Evolutionary conservation across 2,113 vertebrate species (phyloP), one percentile per base, ranked within the genome.

Genomic region (Psephotus haematonotus): DNA sequence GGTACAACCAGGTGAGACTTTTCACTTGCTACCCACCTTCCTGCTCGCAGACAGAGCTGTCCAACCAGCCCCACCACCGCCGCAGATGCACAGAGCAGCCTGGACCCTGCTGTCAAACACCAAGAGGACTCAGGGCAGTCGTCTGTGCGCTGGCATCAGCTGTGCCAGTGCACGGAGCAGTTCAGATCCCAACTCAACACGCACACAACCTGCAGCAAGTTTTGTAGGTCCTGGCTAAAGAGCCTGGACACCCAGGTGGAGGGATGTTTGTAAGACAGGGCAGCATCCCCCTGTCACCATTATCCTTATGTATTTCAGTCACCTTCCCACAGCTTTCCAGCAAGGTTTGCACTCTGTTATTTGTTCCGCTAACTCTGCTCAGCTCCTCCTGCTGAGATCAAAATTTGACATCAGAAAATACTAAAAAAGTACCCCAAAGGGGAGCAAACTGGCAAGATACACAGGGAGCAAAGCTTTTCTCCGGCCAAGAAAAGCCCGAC

Each of bases 111-210:
- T 39, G 11, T 16, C 0, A 0, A 50, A 35, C 50, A 62, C 13
- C 0, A 1, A 44, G 13, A 27, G 28, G 23, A 8, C 25, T 63
- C 4, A 0, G 52, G 77, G 17, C 46, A 47, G 25, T 2, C 10
- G 57, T 17, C 53, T 16, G 37, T 4, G 57, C 31, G 3, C 22
- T 41, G 52, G 27, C 64, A 59, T 2, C 19, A 60, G n/a, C 35
- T 37, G n/a, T 7, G 52, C 35, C 60, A 35, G 3, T 0, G 1
- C 50, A 43, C 0, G 0, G 67, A 29, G 2, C 55, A 50, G 25
- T 63, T 79, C 52, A 47, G 63, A 78, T 28, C 17, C 67, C 35
- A 60, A 37, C 49, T 39, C 69, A 9, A 46, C 9, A 33, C 7
- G 17, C 29, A 50, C 19, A 23, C 39, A 28, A 5, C 35, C 35